Evolutionary conservation across 1,140 invertebrate genomes (phyloP).

Genomic region (Pteromalus puparum): DNA sequence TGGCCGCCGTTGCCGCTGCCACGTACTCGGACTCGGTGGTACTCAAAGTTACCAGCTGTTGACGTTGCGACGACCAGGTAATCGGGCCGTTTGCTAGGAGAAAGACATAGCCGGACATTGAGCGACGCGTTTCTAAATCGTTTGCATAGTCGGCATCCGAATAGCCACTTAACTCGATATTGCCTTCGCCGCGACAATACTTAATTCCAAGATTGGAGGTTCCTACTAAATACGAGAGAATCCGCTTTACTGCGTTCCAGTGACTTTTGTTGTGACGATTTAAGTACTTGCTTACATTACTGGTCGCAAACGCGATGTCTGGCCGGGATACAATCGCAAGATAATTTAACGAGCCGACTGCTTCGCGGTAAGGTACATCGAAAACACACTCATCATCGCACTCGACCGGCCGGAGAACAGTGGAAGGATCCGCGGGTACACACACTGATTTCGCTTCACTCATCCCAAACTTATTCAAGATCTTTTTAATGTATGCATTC

Average conservation of each 20-base stretch:
- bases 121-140: conserved; percentile 63
- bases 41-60: conserved; percentile 70
- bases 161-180: conserved; percentile 42
- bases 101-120: conserved; percentile 67
- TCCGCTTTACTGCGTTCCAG: conserved; percentile 54
- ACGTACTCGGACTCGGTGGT: conserved; percentile 75
- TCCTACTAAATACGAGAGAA: conserved; percentile 44
- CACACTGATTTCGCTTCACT: too few relatives aligned
- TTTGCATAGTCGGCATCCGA: conserved; percentile 71
- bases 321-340: conserved; percentile 60
- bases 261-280: conserved; percentile 53
- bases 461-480: too few relatives aligned
- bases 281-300: conserved; percentile 55
- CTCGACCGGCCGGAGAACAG: conserved; percentile 39
- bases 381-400: conserved; percentile 18
- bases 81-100: conserved; percentile 56
- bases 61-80: conserved; percentile 30
- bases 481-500: too few relatives aligned
- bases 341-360: conserved; percentile 64
- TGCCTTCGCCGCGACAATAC: neutral
- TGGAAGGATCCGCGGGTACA: neutral
- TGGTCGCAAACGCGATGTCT: conserved; percentile 65
- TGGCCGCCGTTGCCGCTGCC: conserved; percentile 65
- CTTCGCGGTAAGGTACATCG: conserved; percentile 56
- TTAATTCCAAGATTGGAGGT: conserved; percentile 64